These are phyloP conservation scores for Drosophila sp. DNA, from an alignment of 1,140 invertebrate species.

Conservation along the genomic window DNA sequence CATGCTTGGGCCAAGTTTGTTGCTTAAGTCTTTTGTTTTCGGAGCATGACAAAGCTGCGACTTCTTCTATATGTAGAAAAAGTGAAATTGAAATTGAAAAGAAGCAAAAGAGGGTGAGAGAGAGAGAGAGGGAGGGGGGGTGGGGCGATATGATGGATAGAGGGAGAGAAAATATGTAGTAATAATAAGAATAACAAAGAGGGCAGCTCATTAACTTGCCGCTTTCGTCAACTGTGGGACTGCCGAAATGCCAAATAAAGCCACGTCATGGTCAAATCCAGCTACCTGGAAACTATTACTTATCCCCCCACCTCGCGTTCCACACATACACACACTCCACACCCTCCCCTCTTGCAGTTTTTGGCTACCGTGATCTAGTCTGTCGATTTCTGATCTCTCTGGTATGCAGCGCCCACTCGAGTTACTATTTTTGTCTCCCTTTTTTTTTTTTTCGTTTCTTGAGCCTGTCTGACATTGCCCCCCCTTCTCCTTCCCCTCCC, in stretches of 20 bases:
- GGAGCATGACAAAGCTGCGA: slow-evolving; percentile 60
- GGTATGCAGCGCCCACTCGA: slow-evolving; percentile 66
- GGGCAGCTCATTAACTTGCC: slow-evolving; percentile 77
- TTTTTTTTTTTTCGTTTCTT: slow-evolving; percentile 35
- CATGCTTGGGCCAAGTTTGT: slow-evolving; percentile 52
- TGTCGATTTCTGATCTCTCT: slow-evolving; percentile 33
- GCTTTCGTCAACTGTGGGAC: slow-evolving; percentile 71
- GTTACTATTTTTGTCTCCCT: slow-evolving; percentile 37
- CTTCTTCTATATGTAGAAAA: slow-evolving; percentile 55
- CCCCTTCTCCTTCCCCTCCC: not conserved
- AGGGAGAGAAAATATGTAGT: slow-evolving; percentile 57
- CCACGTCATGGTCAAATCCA: slow-evolving; percentile 65
- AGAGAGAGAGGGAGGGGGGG: not conserved
- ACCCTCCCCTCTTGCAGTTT: slow-evolving; percentile 41
- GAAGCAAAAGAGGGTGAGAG: not conserved
- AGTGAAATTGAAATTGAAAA: slow-evolving; percentile 71
- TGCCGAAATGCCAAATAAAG: slow-evolving; percentile 68
- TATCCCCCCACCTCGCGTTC: not conserved
- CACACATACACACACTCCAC: slow-evolving; percentile 21
- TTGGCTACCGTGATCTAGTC: slow-evolving; percentile 19
- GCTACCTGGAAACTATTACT: slow-evolving; percentile 32
- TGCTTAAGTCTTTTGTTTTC: slow-evolving; percentile 68
- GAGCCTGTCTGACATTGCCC: slow-evolving; percentile 31
- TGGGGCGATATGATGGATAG: slow-evolving; percentile 1
- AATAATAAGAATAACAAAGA: slow-evolving; percentile 72